phyloP scores from a whole-genome alignment of 2,113 vertebrate species.

The Etia nguti region DNA sequence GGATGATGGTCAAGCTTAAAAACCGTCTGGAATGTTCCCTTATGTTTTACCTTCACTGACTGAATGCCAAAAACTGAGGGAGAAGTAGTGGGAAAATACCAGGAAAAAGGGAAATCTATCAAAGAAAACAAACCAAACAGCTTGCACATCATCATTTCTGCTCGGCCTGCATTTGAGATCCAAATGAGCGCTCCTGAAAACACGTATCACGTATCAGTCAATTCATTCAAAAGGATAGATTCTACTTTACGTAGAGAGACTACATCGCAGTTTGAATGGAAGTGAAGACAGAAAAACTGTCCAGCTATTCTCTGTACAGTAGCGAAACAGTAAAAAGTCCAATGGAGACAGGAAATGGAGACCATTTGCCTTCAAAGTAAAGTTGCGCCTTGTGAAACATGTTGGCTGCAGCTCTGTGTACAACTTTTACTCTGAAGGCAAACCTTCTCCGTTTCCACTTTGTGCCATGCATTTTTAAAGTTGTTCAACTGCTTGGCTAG shows the following conservation, averaged over 20 bases:
- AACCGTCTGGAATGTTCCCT: not conserved
- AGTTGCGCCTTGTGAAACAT: not conserved
- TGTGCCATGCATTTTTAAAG: not conserved
- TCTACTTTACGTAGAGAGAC: conserved; percentile 24
- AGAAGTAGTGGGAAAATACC: not conserved
- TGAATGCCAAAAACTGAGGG: not conserved
- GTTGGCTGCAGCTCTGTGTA: not conserved
- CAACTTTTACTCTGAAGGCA: not conserved
- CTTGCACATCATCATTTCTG: not conserved
- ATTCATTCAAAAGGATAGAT: not conserved
- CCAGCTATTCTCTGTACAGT: not conserved
- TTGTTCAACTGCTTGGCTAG: not conserved
- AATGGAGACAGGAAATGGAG: not conserved
- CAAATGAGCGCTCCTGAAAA: not conserved
- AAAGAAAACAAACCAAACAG: not conserved
- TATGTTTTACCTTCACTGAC: not conserved
- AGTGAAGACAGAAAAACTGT: not conserved
- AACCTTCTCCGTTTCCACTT: not conserved
- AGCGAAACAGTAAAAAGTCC: not conserved
- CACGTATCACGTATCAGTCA: conserved; percentile 27
- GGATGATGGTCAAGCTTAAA: not conserved
- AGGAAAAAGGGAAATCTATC: not conserved
- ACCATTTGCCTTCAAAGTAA: not conserved
- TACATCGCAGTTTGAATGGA: not conserved
- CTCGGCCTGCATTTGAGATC: not conserved